Percentiles rank a stretch among this genome's conserved stretches.
Evolutionary conservation across 1,140 invertebrate genomes (phyloP).

Genomic region (Physella acuta): DNA sequence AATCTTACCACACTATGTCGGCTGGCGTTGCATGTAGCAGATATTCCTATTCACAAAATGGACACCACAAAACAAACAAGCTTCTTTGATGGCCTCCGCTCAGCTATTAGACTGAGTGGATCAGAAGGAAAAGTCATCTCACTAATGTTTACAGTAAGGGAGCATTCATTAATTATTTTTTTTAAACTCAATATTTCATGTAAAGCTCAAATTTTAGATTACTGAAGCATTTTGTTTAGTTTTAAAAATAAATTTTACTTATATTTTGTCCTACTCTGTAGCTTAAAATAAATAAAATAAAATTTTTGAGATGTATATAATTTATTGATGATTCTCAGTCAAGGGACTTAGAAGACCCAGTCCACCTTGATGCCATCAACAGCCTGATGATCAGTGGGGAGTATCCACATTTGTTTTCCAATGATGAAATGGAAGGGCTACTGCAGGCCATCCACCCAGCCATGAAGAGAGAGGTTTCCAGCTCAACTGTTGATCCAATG

Average conservation of each 20-base stretch:
- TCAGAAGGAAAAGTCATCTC: conserved; percentile 56
- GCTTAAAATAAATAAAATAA: too few species aligned
- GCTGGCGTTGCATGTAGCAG: conserved; percentile 57
- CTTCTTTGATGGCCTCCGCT: conserved; percentile 59
- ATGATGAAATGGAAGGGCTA: conserved; percentile 60
- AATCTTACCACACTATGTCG: conserved; percentile 55
- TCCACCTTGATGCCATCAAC: conserved; percentile 59
- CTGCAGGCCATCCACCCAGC: conserved; percentile 56
- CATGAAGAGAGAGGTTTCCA: conserved; percentile 57
- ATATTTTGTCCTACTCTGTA: too few species aligned
- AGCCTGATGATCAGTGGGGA: conserved; percentile 58
- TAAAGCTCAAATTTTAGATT: too few species aligned
- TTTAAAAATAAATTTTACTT: too few species aligned
- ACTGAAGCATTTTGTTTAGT: too few species aligned
- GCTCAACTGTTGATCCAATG: conserved; percentile 54
- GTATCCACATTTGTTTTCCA: conserved; percentile 58
- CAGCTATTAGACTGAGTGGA: conserved; percentile 56
- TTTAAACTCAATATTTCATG: too few species aligned
- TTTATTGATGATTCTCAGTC: conserved; percentile 49
- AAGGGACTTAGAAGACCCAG: conserved; percentile 50
- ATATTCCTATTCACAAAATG: conserved; percentile 52
- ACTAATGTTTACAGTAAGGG: conserved; percentile 55
- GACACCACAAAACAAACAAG: conserved; percentile 55
- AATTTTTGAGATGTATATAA: too few species aligned
- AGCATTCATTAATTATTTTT: too few species aligned